Percentiles rank a stretch among this genome's conserved stretches.
Conservation (phyloP, 2,888 invertebrate genomes). For the Chaetogeoica ovagalla region DNA sequence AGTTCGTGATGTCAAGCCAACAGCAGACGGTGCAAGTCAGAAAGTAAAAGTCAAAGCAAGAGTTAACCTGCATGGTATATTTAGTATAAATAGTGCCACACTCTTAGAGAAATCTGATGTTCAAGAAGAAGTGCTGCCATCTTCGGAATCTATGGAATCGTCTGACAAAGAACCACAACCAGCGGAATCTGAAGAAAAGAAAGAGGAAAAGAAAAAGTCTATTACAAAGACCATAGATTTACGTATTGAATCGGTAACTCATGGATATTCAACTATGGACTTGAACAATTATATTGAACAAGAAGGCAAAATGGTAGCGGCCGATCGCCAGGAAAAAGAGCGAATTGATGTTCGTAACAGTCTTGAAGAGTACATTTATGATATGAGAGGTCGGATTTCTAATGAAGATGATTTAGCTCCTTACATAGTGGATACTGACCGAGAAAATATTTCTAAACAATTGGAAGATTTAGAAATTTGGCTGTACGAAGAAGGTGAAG, state of each 20-base stretch:
- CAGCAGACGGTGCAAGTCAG: constrained; percentile 84
- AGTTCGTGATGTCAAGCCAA: constrained; percentile 82
- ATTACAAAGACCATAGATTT: constrained; percentile 80
- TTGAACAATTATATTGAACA: constrained; percentile 76
- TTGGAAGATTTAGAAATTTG: constrained; percentile 90
- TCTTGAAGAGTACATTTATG: constrained; percentile 97
- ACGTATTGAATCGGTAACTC: constrained; percentile 76
- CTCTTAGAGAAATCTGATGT: constrained; percentile 70
- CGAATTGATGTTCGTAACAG: constrained; percentile 94
- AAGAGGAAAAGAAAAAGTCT: constrained; percentile 75
- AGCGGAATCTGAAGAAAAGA: constrained; percentile 59
- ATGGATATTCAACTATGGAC: constrained; percentile 72
- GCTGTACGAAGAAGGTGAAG: constrained; percentile 96
- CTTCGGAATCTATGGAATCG: constrained; percentile 56
- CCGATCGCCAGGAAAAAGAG: constrained; percentile 91
- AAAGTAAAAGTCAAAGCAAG: constrained; percentile 96
- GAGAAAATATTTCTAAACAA: constrained; percentile 61
- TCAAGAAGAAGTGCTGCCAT: constrained; percentile 55
- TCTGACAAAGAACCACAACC: constrained; percentile 42
- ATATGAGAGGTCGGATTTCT: constrained; percentile 84
- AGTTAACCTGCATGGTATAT: constrained; percentile 90
- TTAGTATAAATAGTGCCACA: constrained; percentile 83
- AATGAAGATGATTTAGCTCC: constrained; percentile 75
- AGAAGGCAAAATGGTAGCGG: constrained; percentile 81
- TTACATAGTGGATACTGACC: constrained; percentile 75